Conservation (phyloP, 2,113 vertebrate genomes). For the Sprattus sprattus region DNA sequence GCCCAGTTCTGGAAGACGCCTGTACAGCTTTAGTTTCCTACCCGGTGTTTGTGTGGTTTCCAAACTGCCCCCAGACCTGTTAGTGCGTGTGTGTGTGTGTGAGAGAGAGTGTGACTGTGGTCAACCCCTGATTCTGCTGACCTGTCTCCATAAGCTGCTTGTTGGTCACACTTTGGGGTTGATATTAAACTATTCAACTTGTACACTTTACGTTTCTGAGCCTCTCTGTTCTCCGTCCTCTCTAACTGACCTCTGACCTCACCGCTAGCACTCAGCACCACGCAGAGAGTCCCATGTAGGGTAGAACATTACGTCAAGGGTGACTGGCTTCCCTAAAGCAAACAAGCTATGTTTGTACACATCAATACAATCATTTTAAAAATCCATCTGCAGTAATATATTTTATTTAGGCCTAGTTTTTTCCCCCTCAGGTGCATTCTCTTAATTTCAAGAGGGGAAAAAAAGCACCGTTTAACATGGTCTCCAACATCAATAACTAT, state of each 20-base stretch:
- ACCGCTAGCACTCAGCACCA: too few species aligned
- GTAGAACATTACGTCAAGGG: too few species aligned
- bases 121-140: background rate
- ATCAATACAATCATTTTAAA: too few species aligned
- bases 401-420: too few species aligned
- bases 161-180: background rate
- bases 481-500: too few species aligned
- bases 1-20: constrained; percentile 46
- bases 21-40: constrained; percentile 64
- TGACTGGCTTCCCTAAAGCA: too few species aligned
- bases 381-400: too few species aligned
- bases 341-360: too few species aligned
- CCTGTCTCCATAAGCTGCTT: background rate
- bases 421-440: too few species aligned
- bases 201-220: background rate
- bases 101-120: background rate
- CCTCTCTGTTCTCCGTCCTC: background rate
- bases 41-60: constrained; percentile 58
- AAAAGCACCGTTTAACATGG: too few species aligned
- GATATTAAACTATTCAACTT: background rate
- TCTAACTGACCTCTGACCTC: background rate
- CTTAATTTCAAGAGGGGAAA: too few species aligned
- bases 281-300: too few species aligned
- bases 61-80: constrained; percentile 36
- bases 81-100: background rate